phyloP scores from a whole-genome alignment of 2,797 vertebrate species.

The Discoglossus pictus region DNA sequence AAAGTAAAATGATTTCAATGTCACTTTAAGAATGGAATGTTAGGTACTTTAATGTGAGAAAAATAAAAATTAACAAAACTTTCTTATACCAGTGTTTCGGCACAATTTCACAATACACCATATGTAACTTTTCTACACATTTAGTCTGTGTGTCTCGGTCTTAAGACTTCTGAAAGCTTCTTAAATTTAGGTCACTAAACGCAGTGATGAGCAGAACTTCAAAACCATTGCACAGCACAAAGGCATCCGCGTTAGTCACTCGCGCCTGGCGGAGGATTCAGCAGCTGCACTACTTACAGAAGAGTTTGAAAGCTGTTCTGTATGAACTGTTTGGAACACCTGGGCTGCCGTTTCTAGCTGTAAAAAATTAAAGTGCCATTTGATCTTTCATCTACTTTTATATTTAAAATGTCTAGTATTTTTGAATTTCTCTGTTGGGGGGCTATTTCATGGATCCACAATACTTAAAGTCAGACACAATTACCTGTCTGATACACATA shows the following conservation, averaged over 20 bases:
- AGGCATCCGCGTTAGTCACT: conserved; percentile 17
- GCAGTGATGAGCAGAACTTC: conserved; percentile 14
- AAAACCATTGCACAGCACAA: conserved; percentile 25
- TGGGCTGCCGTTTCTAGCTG: background rate
- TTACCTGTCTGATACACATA: no score
- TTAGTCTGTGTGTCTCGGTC: background rate
- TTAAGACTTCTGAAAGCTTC: conserved; percentile 25
- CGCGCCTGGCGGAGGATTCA: conserved; percentile 14
- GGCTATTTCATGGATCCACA: no score
- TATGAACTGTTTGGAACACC: conserved; percentile 19
- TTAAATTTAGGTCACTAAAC: conserved; percentile 10
- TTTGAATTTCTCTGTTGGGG: no score
- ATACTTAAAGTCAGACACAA: no score
- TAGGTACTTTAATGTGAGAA: no score
- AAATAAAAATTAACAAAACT: no score
- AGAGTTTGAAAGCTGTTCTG: conserved; percentile 26
- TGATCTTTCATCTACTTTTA: conserved; percentile 25
- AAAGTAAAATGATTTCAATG: no score
- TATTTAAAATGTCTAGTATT: conserved; percentile 11
- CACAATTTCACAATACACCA: conserved; percentile 8
- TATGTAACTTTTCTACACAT: conserved; percentile 8
- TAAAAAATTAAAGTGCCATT: conserved; percentile 13
- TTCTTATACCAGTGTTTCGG: no score
- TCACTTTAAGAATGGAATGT: no score
- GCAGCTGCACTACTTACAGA: conserved; percentile 6